These are phyloP conservation scores for Calliopum simillimum DNA, from an alignment of 2,888 invertebrate species.

Conservation along the genomic window DNA sequence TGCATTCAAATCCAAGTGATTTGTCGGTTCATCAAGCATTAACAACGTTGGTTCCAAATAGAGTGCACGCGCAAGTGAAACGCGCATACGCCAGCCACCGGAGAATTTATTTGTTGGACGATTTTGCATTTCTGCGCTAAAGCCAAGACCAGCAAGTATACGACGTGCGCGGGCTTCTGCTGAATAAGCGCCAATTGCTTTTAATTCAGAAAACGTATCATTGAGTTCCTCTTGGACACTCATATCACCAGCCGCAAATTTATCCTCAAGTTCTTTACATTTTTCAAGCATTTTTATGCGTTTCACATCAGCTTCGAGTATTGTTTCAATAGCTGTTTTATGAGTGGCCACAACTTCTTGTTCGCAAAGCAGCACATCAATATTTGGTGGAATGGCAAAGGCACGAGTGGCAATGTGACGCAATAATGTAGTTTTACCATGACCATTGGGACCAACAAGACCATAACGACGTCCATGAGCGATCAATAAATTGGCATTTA, in stretches of 20 bases:
- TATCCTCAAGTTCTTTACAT: slow-evolving; percentile 83
- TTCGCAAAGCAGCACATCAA: slow-evolving; percentile 95
- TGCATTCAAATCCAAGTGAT: slow-evolving; percentile 98
- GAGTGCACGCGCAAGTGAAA: slow-evolving; percentile 94
- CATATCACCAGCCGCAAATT: slow-evolving; percentile 79
- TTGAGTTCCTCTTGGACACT: slow-evolving; percentile 83
- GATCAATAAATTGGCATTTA: slow-evolving; percentile 93
- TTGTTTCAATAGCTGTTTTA: slow-evolving; percentile 91
- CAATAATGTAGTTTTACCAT: slow-evolving; percentile 97
- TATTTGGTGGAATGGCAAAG: slow-evolving; percentile 94
- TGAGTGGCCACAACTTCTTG: slow-evolving; percentile 98
- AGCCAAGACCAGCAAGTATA: slow-evolving; percentile 97
- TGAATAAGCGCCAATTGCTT: slow-evolving; percentile 97
- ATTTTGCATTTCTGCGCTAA: slow-evolving; percentile 89
- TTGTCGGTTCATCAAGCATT: slow-evolving; percentile 98
- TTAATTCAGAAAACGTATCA: slow-evolving; percentile 93
- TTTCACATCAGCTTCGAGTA: slow-evolving; percentile 93
- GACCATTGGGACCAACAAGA: slow-evolving; percentile 97
- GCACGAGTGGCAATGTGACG: slow-evolving; percentile 92
- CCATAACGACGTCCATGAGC: slow-evolving; percentile 96
- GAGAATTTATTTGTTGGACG: slow-evolving; percentile 90
- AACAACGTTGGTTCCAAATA: slow-evolving; percentile 98
- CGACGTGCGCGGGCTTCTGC: slow-evolving; percentile 96
- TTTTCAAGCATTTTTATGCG: slow-evolving; percentile 85
- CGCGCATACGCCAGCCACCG: slow-evolving; percentile 99